These are phyloP conservation scores for Laticauda colubrina DNA, from an alignment of 2,113 vertebrate species.

Conservation along the genomic window DNA sequence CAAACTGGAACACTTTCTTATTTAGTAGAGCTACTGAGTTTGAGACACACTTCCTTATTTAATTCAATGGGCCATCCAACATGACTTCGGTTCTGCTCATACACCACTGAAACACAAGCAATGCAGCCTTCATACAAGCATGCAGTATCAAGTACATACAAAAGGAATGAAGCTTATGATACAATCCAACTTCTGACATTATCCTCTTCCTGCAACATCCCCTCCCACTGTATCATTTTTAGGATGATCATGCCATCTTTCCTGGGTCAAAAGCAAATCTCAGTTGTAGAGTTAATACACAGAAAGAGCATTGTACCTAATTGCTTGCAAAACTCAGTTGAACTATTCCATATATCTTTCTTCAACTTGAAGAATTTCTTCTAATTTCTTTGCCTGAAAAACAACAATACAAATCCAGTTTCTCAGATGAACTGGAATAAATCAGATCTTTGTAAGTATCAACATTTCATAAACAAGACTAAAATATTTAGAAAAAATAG, in stretches of 20 bases:
- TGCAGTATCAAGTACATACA: background rate
- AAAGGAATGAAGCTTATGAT: background rate
- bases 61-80: no score
- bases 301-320: slow-evolving; percentile 38
- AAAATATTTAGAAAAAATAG: background rate
- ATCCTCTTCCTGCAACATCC: background rate
- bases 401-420: slow-evolving; percentile 38
- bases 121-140: background rate
- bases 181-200: background rate
- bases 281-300: background rate
- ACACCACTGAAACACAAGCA: background rate
- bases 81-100: no score
- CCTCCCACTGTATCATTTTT: background rate
- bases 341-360: slow-evolving; percentile 10
- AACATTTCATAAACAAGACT: background rate
- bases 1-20: no score
- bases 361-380: slow-evolving; percentile 49
- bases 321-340: slow-evolving; percentile 15
- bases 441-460: slow-evolving; percentile 7
- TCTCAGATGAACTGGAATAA: slow-evolving; percentile 33
- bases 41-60: no score
- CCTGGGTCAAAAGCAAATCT: background rate
- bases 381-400: slow-evolving; percentile 59
- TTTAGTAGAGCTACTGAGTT: no score
- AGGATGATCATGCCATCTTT: background rate